Evolutionary conservation across 2,797 vertebrate genomes (phyloP).

Genomic region (Erethizon dorsatum): DNA sequence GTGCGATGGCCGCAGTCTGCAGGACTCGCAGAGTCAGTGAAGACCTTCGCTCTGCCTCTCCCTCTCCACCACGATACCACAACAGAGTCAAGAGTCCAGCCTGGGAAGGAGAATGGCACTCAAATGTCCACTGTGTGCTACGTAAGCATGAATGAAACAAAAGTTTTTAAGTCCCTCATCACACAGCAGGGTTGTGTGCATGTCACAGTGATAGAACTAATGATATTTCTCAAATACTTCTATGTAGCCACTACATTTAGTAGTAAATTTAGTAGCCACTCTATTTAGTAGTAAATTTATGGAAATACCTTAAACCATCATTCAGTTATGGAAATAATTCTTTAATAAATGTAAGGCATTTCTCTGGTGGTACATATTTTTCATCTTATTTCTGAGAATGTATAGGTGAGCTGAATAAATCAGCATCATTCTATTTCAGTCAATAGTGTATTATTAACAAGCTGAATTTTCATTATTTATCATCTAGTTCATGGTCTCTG

Average conservation of each 20-base stretch:
- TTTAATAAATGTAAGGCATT: constrained; percentile 73
- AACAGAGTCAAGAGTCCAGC: not conserved
- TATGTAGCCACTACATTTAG: not conserved
- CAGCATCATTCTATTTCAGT: constrained; percentile 69
- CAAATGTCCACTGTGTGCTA: not conserved
- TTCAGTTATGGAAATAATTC: constrained; percentile 68
- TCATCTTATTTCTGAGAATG: constrained; percentile 51
- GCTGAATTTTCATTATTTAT: constrained; percentile 83
- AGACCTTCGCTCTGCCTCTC: not conserved
- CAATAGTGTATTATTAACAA: constrained; percentile 77
- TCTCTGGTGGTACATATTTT: constrained; percentile 63
- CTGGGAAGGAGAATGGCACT: not conserved
- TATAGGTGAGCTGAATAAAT: constrained; percentile 74
- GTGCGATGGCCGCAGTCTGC: not conserved
- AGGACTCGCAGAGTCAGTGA: not conserved
- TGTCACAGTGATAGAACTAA: not conserved
- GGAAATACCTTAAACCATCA: constrained; percentile 55
- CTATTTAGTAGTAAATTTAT: constrained; percentile 18
- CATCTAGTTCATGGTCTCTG: constrained; percentile 66
- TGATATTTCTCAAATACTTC: constrained; percentile 27
- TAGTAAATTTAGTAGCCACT: not conserved
- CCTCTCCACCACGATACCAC: not conserved
- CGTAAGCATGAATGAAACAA: constrained; percentile 22
- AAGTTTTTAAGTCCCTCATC: not conserved
- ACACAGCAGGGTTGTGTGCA: not conserved